Evolutionary conservation across 1,140 invertebrate species (phyloP), one percentile per base, ranked within the genome.

Genomic region (Macrostomum lignano): DNA sequence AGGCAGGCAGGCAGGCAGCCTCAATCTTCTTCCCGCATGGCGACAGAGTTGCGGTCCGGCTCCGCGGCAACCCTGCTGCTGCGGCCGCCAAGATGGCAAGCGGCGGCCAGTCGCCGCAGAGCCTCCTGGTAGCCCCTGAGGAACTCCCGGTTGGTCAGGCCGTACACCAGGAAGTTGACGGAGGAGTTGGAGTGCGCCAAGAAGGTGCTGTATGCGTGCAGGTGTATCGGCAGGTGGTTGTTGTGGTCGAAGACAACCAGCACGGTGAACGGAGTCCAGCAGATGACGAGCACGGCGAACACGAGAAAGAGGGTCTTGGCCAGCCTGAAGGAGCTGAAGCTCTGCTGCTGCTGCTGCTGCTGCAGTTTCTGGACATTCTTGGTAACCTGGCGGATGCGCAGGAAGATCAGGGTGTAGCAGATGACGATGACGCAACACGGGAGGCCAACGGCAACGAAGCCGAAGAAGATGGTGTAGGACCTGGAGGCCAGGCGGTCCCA

Each of bases 391-490:
- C 17, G 9, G 3, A 28, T 21, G 17, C 21, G 20, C 9, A 17
- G 19, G 13, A 38, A 39, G n/a, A 39, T 39, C 11, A 22, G 17
- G 32, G 19, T 19, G 36, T 47, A 48, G 34, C 44, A 46, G 3
- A 44, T 21, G 1, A 35, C 37, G 40, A 51, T 51, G 21, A 43
- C 17, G 3, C 45, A 0, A 2, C 49, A 35, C 1, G 51, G 51
- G 1, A 17, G 13, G 13, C 41, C 40, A 34, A 53, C 48, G 13
- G 46, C 30, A 7, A 33, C 40, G 7, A 43, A 20, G 2, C 47
- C 40, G 2, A 53, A 48, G 19, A 49, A 41, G 25, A 52, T 26
- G 2, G 47, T 50, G 38, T 50, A 53, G 14, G 42, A 42, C 23
- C 44, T 37, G 31, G 40, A 48, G 7, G 40, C 41, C 0, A 47